Evolutionary conservation across 2,888 invertebrate genomes (phyloP).

Genomic region (Cryptocheilus praepositus): DNA sequence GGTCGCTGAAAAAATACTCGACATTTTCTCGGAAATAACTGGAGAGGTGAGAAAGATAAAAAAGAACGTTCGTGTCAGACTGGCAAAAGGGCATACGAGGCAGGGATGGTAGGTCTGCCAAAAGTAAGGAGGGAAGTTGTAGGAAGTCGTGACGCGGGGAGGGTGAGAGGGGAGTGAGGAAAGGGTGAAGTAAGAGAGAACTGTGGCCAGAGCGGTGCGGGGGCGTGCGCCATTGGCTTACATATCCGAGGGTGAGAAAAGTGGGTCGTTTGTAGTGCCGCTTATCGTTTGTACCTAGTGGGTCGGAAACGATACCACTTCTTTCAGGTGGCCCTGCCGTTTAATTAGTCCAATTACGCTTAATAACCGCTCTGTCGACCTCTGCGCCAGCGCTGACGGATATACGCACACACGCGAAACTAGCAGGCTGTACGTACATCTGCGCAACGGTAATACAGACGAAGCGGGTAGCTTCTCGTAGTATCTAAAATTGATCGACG

Average conservation of each 20-base stretch:
- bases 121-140: too few relatives aligned
- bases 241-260: constrained; percentile 41
- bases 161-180: constrained; percentile 28
- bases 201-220: constrained; percentile 31
- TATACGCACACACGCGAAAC: constrained; percentile 11
- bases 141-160: neutral
- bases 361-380: constrained; percentile 22
- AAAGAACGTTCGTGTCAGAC: constrained; percentile 20
- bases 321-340: constrained; percentile 36
- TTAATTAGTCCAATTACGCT: constrained; percentile 50
- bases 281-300: constrained; percentile 47
- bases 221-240: neutral
- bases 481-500: constrained; percentile 34
- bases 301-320: constrained; percentile 44
- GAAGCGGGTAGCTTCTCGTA: constrained; percentile 16
- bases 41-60: constrained; percentile 9
- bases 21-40: constrained; percentile 12
- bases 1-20: neutral
- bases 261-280: constrained; percentile 45
- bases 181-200: constrained; percentile 27
- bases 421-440: too few relatives aligned
- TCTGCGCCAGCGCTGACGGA: constrained; percentile 26
- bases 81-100: constrained; percentile 28
- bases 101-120: too few relatives aligned
- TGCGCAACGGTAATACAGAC: neutral